These are phyloP conservation scores for Drosophila prolongata DNA, from an alignment of 2,888 invertebrate genomes.

Conservation along the genomic window DNA sequence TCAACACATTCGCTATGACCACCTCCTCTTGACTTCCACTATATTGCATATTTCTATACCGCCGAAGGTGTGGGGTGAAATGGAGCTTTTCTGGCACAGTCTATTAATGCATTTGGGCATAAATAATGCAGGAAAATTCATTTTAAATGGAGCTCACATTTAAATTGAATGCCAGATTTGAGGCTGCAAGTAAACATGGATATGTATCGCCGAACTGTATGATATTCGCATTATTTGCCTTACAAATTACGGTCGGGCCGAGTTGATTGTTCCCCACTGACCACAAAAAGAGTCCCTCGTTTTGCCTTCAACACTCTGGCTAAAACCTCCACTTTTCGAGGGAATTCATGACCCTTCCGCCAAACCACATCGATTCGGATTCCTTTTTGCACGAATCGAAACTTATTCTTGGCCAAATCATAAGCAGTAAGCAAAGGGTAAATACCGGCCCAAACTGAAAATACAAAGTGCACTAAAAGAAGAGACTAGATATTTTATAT, in stretches of 20 bases:
- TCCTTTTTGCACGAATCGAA: slow-evolving; percentile 33
- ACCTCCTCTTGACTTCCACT: background rate
- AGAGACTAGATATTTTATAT: too few relatives aligned
- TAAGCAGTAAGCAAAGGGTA: slow-evolving; percentile 12
- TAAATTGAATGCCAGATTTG: slow-evolving; percentile 6
- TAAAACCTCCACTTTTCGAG: background rate
- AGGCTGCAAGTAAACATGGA: background rate
- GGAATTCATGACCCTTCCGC: slow-evolving; percentile 31
- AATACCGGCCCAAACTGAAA: slow-evolving; percentile 16
- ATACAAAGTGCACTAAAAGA: background rate
- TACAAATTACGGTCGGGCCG: slow-evolving; percentile 5
- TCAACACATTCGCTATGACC: slow-evolving; percentile 36
- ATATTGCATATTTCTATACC: background rate
- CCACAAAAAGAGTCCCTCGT: slow-evolving; percentile 7
- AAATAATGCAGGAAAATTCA: slow-evolving; percentile 61
- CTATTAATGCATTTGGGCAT: slow-evolving; percentile 66
- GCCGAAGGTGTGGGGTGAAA: background rate
- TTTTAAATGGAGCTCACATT: slow-evolving; percentile 42
- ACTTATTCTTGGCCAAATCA: slow-evolving; percentile 33
- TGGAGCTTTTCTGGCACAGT: slow-evolving; percentile 13
- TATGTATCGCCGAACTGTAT: background rate
- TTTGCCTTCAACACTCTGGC: slow-evolving; percentile 17
- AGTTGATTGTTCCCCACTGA: background rate
- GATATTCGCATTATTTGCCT: slow-evolving; percentile 18
- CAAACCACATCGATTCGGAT: slow-evolving; percentile 41